A percentile compares a stretch with the other conserved stretches of the same genome.
Evolutionary conservation across 2,113 vertebrate genomes (phyloP).

Genomic region (Nannobrachium achirus): DNA sequence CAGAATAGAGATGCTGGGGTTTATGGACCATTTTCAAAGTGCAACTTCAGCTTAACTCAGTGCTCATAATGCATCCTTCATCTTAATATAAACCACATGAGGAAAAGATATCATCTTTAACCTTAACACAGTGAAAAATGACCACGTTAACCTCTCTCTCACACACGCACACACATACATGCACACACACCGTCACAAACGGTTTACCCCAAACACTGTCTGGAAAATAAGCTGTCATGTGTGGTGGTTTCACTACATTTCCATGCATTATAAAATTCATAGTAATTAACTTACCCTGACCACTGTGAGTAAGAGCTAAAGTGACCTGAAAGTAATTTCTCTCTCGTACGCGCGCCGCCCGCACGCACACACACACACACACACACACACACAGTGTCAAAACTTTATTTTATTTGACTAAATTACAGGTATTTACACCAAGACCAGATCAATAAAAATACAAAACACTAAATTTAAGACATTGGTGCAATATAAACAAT

Average conservation of each 20-base stretch:
- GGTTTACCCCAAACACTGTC: background rate
- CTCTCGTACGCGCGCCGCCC: too few species aligned
- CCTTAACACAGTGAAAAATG: background rate
- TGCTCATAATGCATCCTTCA: background rate
- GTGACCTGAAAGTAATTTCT: too few species aligned
- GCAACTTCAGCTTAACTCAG: too few species aligned
- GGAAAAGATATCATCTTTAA: background rate
- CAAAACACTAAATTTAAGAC: conserved; percentile 18
- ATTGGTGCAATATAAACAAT: conserved; percentile 3
- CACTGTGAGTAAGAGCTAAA: too few species aligned
- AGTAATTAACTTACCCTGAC: too few species aligned
- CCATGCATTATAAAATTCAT: background rate
- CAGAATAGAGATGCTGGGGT: too few species aligned
- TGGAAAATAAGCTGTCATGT: conserved; percentile 1
- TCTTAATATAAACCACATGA: conserved; percentile 1
- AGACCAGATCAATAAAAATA: conserved; percentile 2
- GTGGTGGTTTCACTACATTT: background rate
- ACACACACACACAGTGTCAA: conserved; percentile 12
- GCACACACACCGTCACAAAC: background rate
- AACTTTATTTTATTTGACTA: background rate
- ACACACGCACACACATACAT: too few species aligned
- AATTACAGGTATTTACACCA: background rate
- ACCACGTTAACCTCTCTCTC: too few species aligned
- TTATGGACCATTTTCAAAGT: too few species aligned
- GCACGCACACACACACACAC: background rate